Percentiles rank a stretch among this genome's conserved stretches.
Evolutionary conservation across 2,113 vertebrate genomes (phyloP).

Genomic region (Procavia capensis): DNA sequence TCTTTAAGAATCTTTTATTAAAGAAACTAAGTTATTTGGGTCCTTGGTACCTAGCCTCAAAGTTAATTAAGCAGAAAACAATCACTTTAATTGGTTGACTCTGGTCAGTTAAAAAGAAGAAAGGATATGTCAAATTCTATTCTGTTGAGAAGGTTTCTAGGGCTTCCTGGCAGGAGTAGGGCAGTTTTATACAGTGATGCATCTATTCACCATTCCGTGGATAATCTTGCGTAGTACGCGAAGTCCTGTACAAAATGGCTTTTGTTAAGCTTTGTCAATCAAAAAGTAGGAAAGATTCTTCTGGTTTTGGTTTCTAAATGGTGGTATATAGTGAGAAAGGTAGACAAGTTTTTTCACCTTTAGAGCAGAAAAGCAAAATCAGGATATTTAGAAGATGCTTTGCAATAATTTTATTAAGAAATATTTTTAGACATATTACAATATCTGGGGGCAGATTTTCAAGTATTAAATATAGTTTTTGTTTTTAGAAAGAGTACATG

Average conservation of each 20-base stretch:
- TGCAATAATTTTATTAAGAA: constrained; percentile 37
- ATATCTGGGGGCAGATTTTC: neutral
- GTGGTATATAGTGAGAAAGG: neutral
- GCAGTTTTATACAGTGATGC: neutral
- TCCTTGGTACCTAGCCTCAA: neutral
- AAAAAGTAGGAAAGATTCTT: neutral
- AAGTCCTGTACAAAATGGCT: neutral
- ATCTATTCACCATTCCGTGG: neutral
- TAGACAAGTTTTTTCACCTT: neutral
- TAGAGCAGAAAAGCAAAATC: constrained; percentile 25
- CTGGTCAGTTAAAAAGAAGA: constrained; percentile 10
- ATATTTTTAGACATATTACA: constrained; percentile 49
- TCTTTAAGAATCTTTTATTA: constrained; percentile 10
- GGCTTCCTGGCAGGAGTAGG: neutral
- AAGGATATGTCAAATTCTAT: neutral
- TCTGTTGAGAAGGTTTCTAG: neutral
- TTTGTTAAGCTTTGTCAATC: neutral
- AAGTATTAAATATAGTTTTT: neutral
- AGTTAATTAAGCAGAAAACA: constrained; percentile 46
- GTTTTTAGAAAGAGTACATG: constrained; percentile 13
- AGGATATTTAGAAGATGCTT: constrained; percentile 38
- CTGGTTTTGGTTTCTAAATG: neutral
- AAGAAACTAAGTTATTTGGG: constrained; percentile 22
- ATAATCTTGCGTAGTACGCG: neutral
- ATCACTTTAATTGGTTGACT: neutral